A percentile compares a stretch with the other conserved stretches of the same genome.
Conservation (phyloP, 37 sponge, comb jelly and placozoan species). For the Cliona cf. orientalis region DNA sequence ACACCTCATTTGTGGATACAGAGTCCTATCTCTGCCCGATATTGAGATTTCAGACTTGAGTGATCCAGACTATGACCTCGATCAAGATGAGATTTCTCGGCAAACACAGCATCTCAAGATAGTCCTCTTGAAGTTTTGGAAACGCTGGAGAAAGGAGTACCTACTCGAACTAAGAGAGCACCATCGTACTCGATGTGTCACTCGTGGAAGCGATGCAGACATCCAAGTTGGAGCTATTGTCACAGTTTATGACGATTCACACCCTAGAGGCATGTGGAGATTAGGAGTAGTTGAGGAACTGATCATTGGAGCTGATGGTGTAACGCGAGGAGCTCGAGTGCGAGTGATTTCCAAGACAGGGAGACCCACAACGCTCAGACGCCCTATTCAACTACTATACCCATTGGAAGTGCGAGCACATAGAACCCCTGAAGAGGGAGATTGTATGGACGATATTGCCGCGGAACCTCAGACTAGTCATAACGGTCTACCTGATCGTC, state of each 20-base stretch:
- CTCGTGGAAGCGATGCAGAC: too few species aligned
- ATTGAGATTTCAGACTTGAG: conserved; percentile 7
- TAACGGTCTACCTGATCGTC: too few species aligned
- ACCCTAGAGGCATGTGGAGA: conserved; percentile 18
- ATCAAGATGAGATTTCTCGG: conserved; percentile 3
- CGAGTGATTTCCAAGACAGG: background rate
- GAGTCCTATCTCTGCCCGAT: conserved; percentile 30
- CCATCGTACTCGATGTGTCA: conserved; percentile 16
- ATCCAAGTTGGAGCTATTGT: too few species aligned
- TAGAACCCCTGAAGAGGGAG: too few species aligned
- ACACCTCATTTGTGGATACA: conserved; percentile 30
- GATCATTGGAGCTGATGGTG: background rate
- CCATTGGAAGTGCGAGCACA: conserved; percentile 18
- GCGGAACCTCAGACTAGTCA: too few species aligned
- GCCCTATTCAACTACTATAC: conserved; percentile 20
- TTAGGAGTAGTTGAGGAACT: conserved; percentile 7
- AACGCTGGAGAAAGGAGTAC: conserved; percentile 36
- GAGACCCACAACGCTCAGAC: background rate
- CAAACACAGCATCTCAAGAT: too few species aligned
- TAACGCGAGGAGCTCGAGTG: conserved; percentile 1
- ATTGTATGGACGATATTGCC: too few species aligned
- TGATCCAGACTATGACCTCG: background rate
- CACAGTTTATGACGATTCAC: conserved; percentile 5
- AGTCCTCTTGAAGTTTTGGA: conserved; percentile 17
- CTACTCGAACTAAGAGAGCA: conserved; percentile 27